Base-by-base conservation (phyloP, 2,888 invertebrate genomes). In the Phalangium opilio region DNA sequence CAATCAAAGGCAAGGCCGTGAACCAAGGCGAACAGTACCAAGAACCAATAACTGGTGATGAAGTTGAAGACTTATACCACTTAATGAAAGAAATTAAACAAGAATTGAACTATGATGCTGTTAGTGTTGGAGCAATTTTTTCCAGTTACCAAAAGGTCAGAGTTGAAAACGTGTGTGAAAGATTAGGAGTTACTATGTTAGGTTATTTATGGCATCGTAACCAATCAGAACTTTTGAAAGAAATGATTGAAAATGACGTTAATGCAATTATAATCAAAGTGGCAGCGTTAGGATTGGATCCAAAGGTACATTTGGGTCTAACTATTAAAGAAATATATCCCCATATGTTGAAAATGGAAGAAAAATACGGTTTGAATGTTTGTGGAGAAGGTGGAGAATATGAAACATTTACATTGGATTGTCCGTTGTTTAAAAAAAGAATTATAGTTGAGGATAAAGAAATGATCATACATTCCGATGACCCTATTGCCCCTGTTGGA, bases 381-480 rank as follows among this genome's bases (percentile, higher is more conserved):
- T 95, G 93, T 69, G 98, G 98, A 17, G 98, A 99, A 71, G 98
- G 98, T 41, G 98, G 98, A 45, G 98, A 99, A 69, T 98, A 93
- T 65, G 98, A 98, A 71, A 90, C 95, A 27, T 85, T 98, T 65
- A 93, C 93, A 7, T 71, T 95, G 52, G 93, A 98, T 72, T 96
- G 96, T 68, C 95, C 96, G 5, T 73, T 98, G 52, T 96, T 93
- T 70, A 81, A 77, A 64, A 86, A 86, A 68, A 77, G 78, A 63
- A 80, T 95, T 68, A 76, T 83, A 57, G 76, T 93, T 89, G 90
- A 72, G 81, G 85, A 79, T 60, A 79, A 77, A 59, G 85, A 91
- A 72, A 75, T 81, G 60, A 77, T 95, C 49, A 76, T 86, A 56
- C 89, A 90, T 65, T 81, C 91, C 18, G 80, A 85, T 60, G 90